Evolutionary conservation across 2,113 vertebrate species (phyloP).

Genomic region (Craseonycteris thonglongyai): DNA sequence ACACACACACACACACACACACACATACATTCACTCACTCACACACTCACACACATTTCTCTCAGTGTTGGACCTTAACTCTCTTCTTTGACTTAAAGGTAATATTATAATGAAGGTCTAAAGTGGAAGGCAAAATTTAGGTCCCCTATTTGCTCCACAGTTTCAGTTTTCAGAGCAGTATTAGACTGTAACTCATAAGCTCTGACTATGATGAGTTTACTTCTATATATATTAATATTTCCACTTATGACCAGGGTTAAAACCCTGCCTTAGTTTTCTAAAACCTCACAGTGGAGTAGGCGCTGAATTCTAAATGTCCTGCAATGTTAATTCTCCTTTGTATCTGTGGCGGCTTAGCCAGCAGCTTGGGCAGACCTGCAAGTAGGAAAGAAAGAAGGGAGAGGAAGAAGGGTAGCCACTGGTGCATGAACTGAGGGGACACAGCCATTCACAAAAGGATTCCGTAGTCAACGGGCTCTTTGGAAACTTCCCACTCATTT

Average conservation of each 20-base stretch:
- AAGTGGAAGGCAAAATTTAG: neutral
- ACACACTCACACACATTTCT: neutral
- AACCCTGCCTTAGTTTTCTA: constrained; percentile 4
- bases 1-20: neutral
- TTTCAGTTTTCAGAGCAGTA: neutral
- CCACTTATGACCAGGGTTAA: neutral
- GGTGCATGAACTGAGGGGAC: constrained; percentile 9
- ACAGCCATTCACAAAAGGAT: constrained; percentile 54
- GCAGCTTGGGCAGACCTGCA: constrained; percentile 33
- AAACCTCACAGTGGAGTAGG: neutral
- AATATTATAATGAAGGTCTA: neutral
- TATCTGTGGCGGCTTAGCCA: constrained; percentile 30
- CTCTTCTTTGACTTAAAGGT: neutral
- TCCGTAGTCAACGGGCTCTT: constrained; percentile 41
- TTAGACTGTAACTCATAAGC: neutral
- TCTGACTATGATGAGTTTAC: neutral
- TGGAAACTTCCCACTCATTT: constrained; percentile 41
- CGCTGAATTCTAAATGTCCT: constrained; percentile 40
- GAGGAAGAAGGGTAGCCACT: constrained; percentile 8
- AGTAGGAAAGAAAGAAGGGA: constrained; percentile 35
- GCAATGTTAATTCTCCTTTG: constrained; percentile 55
- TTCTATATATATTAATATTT: neutral
- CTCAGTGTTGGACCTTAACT: neutral
- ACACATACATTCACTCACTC: neutral
- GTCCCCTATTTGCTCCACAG: neutral